Conservation (phyloP, 2,797 vertebrate species). For the Rhabdophis nuchalis region DNA sequence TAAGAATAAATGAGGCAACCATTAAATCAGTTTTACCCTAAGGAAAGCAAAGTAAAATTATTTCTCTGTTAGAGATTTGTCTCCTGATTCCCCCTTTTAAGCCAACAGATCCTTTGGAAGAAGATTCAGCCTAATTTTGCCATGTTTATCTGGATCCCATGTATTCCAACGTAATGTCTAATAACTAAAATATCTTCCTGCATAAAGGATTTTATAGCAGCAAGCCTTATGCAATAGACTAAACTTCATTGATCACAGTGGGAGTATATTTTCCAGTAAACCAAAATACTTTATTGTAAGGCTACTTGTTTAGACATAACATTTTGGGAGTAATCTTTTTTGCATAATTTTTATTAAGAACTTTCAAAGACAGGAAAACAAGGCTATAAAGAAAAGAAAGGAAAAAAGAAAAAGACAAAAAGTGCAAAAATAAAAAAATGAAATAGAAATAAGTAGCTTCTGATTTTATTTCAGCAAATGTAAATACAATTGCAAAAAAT, state of each 20-base stretch:
- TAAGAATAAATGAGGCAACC: neutral
- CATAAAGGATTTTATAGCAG: neutral
- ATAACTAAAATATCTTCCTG: neutral
- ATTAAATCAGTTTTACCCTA: neutral
- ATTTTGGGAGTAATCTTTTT: neutral
- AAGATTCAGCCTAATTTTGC: neutral
- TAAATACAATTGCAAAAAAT: neutral
- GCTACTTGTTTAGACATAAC: neutral
- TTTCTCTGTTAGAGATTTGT: neutral
- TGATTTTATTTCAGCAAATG: too few relatives aligned
- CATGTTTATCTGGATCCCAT: neutral
- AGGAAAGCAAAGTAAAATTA: neutral
- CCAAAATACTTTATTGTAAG: neutral
- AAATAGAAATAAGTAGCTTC: too few relatives aligned
- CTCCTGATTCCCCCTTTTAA: neutral
- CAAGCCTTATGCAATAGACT: neutral
- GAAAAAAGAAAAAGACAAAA: too few relatives aligned
- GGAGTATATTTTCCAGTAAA: neutral
- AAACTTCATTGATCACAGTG: neutral
- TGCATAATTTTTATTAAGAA: neutral
- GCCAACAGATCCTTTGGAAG: neutral
- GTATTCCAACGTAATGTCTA: neutral
- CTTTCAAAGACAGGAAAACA: neutral
- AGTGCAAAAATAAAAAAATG: too few relatives aligned
- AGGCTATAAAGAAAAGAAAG: too few relatives aligned